A percentile compares a stretch with the other conserved stretches of the same genome.
These are phyloP conservation scores for Julus scanicus DNA, from an alignment of 2,888 invertebrate species.

Conservation along the genomic window DNA sequence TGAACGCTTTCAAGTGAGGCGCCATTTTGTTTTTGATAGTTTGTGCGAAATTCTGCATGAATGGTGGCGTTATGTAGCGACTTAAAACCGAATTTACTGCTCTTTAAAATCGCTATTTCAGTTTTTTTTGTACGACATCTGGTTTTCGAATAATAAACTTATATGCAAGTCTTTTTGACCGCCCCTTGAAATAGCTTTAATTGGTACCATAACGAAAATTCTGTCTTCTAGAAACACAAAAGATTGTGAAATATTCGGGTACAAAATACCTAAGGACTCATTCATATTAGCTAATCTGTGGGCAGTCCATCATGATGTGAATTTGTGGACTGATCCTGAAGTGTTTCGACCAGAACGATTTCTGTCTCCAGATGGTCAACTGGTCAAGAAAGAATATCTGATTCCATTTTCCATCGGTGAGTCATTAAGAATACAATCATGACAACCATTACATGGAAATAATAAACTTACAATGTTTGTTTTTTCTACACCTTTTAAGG, in stretches of 20 bases:
- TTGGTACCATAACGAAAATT: not conserved
- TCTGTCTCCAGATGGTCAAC: not conserved
- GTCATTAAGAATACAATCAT: not conserved
- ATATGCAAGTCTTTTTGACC: no score
- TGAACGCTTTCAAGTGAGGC: no score
- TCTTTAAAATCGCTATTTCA: no score
- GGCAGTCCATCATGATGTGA: not conserved
- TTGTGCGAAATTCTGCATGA: no score
- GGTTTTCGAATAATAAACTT: no score
- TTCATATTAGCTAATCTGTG: conserved; percentile 8
- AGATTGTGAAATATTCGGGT: not conserved
- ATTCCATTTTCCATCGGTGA: conserved; percentile 29
- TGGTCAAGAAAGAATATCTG: conserved; percentile 3
- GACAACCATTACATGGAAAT: not conserved
- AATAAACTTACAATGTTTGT: not conserved
- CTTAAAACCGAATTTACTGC: no score
- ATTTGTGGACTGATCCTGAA: conserved; percentile 44
- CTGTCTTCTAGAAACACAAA: not conserved
- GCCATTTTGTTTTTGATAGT: no score
- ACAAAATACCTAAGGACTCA: conserved; percentile 26
- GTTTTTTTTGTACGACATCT: no score
- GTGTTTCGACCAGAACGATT: conserved; percentile 32
- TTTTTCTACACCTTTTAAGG: not conserved
- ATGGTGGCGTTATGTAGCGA: no score
- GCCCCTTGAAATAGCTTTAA: no score